Evolutionary conservation across 1,140 invertebrate genomes (phyloP).

Genomic region (Littorina saxatilis): DNA sequence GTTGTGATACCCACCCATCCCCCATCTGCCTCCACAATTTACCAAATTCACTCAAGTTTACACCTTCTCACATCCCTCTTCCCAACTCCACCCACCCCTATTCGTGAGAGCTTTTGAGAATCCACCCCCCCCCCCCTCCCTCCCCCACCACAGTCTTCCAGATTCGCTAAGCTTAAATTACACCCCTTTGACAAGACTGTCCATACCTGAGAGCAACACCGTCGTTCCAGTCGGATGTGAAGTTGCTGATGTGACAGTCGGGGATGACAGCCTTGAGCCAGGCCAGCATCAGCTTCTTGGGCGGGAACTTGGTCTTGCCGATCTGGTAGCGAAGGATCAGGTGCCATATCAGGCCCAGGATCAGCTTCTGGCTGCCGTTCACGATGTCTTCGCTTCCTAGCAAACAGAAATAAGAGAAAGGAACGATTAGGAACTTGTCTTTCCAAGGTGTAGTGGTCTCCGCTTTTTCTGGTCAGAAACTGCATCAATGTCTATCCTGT

Average conservation of each 20-base stretch:
- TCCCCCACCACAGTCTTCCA: too few species aligned
- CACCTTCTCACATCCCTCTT: too few species aligned
- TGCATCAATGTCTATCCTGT: not conserved
- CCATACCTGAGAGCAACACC: conserved; percentile 81
- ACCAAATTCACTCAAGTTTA: too few species aligned
- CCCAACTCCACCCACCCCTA: too few species aligned
- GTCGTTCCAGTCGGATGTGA: conserved; percentile 98
- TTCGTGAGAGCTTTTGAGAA: too few species aligned
- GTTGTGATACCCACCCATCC: not conserved
- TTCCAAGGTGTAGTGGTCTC: not conserved
- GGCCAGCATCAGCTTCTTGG: conserved; percentile 97
- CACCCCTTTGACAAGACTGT: too few species aligned
- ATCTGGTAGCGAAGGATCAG: conserved; percentile 96
- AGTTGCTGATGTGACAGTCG: conserved; percentile 93
- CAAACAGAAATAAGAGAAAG: conserved; percentile 66
- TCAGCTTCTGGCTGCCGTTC: conserved; percentile 97
- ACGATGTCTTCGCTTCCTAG: conserved; percentile 98
- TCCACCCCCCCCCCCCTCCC: too few species aligned
- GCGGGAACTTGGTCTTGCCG: conserved; percentile 95
- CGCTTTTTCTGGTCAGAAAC: not conserved
- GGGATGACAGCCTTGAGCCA: conserved; percentile 97
- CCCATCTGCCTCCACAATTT: too few species aligned
- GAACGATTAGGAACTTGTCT: too few species aligned
- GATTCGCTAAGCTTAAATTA: too few species aligned
- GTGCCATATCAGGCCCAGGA: conserved; percentile 98